These are phyloP conservation scores for Thecophora atra DNA, from an alignment of 2,888 invertebrate genomes.

Conservation along the genomic window DNA sequence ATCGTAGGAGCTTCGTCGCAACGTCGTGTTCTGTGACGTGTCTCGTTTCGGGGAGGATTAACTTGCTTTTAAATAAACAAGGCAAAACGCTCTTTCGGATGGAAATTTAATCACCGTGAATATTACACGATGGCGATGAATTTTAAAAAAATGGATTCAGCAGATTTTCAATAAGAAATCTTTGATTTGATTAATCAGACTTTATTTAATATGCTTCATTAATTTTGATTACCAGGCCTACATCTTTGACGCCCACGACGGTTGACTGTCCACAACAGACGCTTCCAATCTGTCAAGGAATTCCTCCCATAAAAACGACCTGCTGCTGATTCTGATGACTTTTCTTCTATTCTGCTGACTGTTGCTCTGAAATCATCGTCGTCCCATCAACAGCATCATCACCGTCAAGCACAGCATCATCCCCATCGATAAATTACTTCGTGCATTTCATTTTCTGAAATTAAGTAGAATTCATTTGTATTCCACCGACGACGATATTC, in stretches of 20 bases:
- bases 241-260: background rate
- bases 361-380: constrained; percentile 23
- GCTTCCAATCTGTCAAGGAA: constrained; percentile 9
- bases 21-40: constrained; percentile 15
- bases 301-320: constrained; percentile 1
- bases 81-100: background rate
- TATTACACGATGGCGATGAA: background rate
- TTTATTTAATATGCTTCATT: background rate
- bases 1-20: background rate
- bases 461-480: constrained; percentile 31
- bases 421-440: constrained; percentile 24
- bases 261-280: constrained; percentile 14
- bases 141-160: background rate
- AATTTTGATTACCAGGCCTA: background rate
- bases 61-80: background rate
- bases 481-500: background rate
- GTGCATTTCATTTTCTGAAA: constrained; percentile 6
- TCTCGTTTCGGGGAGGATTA: constrained; percentile 34
- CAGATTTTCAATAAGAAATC: too few relatives aligned
- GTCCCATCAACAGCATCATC: background rate
- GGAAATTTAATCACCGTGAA: background rate
- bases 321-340: constrained; percentile 5
- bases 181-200: too few relatives aligned
- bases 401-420: background rate
- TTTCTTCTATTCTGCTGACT: constrained; percentile 1